Base-by-base conservation (phyloP, 2,797 vertebrate genomes). In the Vireo griseus region DNA sequence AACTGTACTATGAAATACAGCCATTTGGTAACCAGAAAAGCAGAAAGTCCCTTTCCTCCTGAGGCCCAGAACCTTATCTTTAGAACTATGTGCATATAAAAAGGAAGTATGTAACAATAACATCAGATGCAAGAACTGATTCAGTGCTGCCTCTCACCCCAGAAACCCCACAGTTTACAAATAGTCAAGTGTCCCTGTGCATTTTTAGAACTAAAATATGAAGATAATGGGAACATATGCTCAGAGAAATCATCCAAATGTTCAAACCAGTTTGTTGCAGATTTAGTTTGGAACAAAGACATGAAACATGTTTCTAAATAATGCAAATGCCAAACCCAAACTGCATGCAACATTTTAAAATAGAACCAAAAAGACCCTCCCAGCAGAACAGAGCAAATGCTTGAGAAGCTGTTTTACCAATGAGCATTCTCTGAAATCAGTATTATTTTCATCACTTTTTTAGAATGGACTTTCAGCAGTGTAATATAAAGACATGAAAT, bases 401-500 rank as follows among this genome's bases (percentile, higher is more conserved):
- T 90, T 66, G 47, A 77, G 78, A 58, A 82, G n/a, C 31, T 59
- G 24, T 58, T 90, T 78, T 48, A 76, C 50, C 84, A 89, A 44
- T 11, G 22, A 92, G 77, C 19, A 55, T 54, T 66, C 82, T 75
- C 72, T 75, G 76, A 86, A 90, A 89, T 91, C 62, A 48, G 55
- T 22, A 54, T 72, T 86, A 77, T 77, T 93, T 94, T 75, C 89
- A 92, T 81, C 31, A 58, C 42, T 88, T 73, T 69, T 86, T 78
- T 75, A 92, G 29, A 95, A 96, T 35, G 73, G 89, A 89, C 89
- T 92, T 95, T 93, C 85, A 93, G 55, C 76, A 92, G 82, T 5
- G 58, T 15, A 69, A 80, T 52, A 92, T 16, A 62, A 91, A 92
- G 79, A 63, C 47, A 66, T 5, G 20, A 90, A 93, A 95, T 91